phyloP scores from a whole-genome alignment of 2,888 invertebrate species.

The Syritta pipiens region DNA sequence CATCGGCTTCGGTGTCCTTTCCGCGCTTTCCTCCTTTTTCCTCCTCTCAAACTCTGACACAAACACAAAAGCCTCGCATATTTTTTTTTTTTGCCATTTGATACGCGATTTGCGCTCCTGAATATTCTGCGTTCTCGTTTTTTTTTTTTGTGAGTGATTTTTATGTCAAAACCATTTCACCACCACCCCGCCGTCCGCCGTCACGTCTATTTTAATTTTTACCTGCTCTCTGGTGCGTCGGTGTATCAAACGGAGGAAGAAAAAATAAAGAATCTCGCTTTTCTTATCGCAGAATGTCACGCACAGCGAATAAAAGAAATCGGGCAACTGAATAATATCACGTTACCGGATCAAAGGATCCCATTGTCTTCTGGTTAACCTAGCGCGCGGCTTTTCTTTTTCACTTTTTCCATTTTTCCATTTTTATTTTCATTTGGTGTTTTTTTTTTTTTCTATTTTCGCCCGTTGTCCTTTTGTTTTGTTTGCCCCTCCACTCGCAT shows the following conservation, averaged over 20 bases:
- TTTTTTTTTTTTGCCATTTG: slow-evolving; percentile 4
- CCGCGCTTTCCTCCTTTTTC: no score
- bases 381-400: slow-evolving; percentile 17
- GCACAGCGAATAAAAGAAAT: slow-evolving; percentile 50
- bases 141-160: slow-evolving; percentile 3
- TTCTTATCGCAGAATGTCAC: slow-evolving; percentile 50
- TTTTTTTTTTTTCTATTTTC: neutral
- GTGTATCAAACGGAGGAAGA: no score
- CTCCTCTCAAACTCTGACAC: no score
- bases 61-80: no score
- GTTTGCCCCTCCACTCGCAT: neutral
- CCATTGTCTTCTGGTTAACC: slow-evolving; percentile 45
- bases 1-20: no score
- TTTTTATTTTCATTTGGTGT: slow-evolving; percentile 3
- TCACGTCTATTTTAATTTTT: neutral
- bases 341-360: slow-evolving; percentile 52
- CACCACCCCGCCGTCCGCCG: neutral
- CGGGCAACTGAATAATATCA: slow-evolving; percentile 45
- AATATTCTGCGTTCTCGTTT: no score
- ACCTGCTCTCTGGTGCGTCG: neutral
- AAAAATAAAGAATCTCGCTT: slow-evolving; percentile 31
- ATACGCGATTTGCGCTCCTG: neutral
- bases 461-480: neutral
- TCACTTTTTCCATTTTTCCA: no score
- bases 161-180: slow-evolving; percentile 4